phyloP scores from a whole-genome alignment of 1,140 invertebrate species.

The Zaprionus taronus region DNA sequence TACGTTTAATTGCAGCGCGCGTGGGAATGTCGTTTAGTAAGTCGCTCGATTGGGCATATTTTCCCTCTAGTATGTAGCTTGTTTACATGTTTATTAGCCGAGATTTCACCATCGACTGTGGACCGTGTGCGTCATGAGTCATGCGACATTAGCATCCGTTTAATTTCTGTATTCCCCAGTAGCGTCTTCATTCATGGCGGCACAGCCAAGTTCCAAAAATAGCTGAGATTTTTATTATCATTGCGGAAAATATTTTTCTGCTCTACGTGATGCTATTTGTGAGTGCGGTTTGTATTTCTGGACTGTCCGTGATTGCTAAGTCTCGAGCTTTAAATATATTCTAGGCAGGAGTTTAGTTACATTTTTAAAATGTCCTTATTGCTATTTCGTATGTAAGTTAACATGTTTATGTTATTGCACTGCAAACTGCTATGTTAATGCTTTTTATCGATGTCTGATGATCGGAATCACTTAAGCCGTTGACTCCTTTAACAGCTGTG shows the following conservation, averaged over 20 bases:
- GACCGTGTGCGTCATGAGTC: slow-evolving; percentile 8
- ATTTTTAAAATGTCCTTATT: no score
- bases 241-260: not conserved
- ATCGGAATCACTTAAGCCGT: no score
- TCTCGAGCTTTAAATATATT: not conserved
- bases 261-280: not conserved
- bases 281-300: not conserved
- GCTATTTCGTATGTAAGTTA: no score
- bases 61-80: slow-evolving; percentile 1
- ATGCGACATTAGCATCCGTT: slow-evolving; percentile 6
- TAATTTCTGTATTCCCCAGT: slow-evolving; percentile 26
- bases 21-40: slow-evolving; percentile 43
- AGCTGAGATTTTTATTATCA: slow-evolving; percentile 2
- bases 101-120: slow-evolving; percentile 13
- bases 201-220: slow-evolving; percentile 1
- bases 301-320: not conserved
- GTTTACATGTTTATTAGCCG: slow-evolving; percentile 24
- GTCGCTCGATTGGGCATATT: slow-evolving; percentile 27
- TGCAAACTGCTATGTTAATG: no score
- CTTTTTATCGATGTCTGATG: no score
- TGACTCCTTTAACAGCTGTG: no score
- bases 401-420: no score
- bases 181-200: no score
- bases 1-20: slow-evolving; percentile 60
- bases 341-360: no score